Evolutionary conservation across 2,113 vertebrate genomes (phyloP), one percentile per base, ranked within the genome.

Genomic region (Apteryx mantelli): DNA sequence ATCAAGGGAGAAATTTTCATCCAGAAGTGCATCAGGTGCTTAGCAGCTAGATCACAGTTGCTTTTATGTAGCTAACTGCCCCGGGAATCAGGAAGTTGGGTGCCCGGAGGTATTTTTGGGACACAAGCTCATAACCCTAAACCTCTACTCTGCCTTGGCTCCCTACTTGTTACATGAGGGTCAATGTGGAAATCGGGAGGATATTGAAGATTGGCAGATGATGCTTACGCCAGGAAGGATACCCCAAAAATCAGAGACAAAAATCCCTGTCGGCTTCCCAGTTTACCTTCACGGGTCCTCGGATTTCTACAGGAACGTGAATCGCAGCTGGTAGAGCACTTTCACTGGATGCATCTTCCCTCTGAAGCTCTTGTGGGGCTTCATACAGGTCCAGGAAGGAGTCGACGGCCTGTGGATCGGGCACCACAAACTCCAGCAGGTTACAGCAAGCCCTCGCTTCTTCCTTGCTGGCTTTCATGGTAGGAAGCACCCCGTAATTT

Each of bases 201-300:
- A 32, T 8, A 56, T 14, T 32, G 82, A 30, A 8, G 82, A 3
- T 0, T 5, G 60, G 5, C 53, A 26, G 38, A 2, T 5, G 20
- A 32, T 4, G 0, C 56, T 5, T 5, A 19, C 0, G 0, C 16
- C 0, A 2, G 5, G n/a, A 46, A 78, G 21, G 42, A 9, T 71
- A 14, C 0, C 32, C 0, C 4, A 5, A 20, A 40, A 16, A 11
- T 22, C 73, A 5, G 1, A 5, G 36, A 5, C 22, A 7, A 2
- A 69, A 44, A 13, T 30, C 38, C 63, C 82, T 4, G 0, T 1
- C 46, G 16, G 30, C 42, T 30, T 52, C 56, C 12, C 38, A 1
- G 48, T 5, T 96, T 93, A 96, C 95, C 96, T 96, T 65, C 91
- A 42, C 3, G 0, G 96, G 96, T 28, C 95, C 96, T 36, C 93